A percentile compares a stretch with the other conserved stretches of the same genome.
Conservation (phyloP, 1,140 invertebrate genomes). For the Galleria mellonella region DNA sequence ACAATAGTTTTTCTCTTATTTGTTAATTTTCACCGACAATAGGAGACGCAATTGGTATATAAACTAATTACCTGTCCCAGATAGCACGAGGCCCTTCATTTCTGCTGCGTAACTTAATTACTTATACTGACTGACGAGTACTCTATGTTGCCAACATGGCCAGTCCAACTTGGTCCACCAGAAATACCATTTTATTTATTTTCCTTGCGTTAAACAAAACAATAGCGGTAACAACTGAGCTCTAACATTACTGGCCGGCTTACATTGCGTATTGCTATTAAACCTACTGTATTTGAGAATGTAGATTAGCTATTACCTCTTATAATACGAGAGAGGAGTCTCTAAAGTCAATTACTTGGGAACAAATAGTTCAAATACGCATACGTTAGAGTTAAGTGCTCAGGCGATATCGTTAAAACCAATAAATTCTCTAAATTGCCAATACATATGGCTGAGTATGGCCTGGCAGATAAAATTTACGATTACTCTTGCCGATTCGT, state of each 20-base stretch:
- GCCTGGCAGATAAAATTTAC: no score
- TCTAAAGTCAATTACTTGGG: conserved; percentile 58
- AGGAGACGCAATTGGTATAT: conserved; percentile 46
- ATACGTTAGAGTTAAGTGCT: conserved; percentile 37
- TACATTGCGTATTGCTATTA: conserved; percentile 37
- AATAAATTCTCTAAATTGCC: conserved; percentile 48
- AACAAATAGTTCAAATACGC: conserved; percentile 50
- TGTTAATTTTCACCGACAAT: conserved; percentile 31
- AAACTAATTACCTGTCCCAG: conserved; percentile 57
- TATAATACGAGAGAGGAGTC: conserved; percentile 30
- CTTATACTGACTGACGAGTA: conserved; percentile 50
- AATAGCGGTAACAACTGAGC: conserved; percentile 24
- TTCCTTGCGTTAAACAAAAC: neutral
- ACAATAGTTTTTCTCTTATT: conserved; percentile 10
- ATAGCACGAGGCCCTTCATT: conserved; percentile 58
- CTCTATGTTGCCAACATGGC: conserved; percentile 19
- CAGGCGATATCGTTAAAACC: conserved; percentile 28
- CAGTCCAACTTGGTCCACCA: conserved; percentile 25
- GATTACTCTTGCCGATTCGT: no score
- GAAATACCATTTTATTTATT: conserved; percentile 2
- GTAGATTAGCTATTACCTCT: conserved; percentile 65
- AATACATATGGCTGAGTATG: conserved; percentile 11
- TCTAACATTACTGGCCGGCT: conserved; percentile 28
- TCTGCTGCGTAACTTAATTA: conserved; percentile 58
- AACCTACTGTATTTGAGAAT: conserved; percentile 52